Evolutionary conservation across 2,797 vertebrate species (phyloP).

Genomic region (Cheracebus regulus): DNA sequence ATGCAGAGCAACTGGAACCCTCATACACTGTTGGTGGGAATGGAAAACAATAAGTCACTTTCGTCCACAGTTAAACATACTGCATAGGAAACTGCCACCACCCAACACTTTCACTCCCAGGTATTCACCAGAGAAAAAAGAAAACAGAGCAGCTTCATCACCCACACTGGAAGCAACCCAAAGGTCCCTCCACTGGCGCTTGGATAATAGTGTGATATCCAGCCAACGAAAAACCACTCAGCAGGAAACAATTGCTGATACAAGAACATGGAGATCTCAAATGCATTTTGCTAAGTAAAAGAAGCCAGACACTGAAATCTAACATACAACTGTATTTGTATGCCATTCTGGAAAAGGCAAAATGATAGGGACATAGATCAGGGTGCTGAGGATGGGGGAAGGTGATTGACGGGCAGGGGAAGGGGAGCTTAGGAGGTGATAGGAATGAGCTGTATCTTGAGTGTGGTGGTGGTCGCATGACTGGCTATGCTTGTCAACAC

Average conservation of each 20-base stretch:
- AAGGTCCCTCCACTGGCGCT: background rate
- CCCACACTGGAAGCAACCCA: background rate
- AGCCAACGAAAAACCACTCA: background rate
- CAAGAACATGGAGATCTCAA: no score
- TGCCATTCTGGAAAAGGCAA: background rate
- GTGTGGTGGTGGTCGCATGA: background rate
- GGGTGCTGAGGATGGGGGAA: background rate
- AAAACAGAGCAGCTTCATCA: background rate
- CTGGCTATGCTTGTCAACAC: background rate
- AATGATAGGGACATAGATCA: background rate
- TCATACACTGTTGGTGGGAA: rapidly evolving
- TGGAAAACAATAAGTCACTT: no score
- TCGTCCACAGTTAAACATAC: no score
- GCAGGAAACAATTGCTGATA: background rate
- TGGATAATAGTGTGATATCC: no score
- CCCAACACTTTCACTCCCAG: background rate
- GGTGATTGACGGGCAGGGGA: background rate
- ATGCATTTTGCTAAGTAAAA: rapidly evolving
- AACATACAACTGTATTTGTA: rapidly evolving
- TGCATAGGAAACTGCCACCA: background rate
- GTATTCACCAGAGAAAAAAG: background rate
- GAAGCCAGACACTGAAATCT: background rate
- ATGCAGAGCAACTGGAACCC: rapidly evolving
- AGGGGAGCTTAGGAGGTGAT: background rate
- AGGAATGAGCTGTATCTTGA: background rate